These are phyloP conservation scores for Amblyornis subalaris DNA, from an alignment of 2,113 vertebrate species.

Conservation along the genomic window DNA sequence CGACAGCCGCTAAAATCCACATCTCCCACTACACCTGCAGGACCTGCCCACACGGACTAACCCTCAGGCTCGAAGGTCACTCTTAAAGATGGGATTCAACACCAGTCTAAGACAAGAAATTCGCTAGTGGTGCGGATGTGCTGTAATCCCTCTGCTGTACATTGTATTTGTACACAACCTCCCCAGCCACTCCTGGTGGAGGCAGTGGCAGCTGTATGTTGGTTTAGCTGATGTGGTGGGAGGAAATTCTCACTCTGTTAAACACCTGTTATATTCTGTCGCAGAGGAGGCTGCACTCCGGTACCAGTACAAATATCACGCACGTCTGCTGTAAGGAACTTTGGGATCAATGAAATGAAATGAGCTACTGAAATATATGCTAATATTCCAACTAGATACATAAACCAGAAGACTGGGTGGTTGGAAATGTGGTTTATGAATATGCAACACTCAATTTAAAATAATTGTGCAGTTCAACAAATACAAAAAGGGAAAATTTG, in stretches of 20 bases:
- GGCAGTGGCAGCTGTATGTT: background rate
- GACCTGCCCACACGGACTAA: background rate
- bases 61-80: background rate
- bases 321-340: background rate
- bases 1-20: background rate
- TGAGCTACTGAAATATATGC: conserved; percentile 49
- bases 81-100: background rate
- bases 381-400: conserved; percentile 60
- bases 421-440: conserved; percentile 59
- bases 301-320: background rate
- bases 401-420: conserved; percentile 61
- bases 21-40: background rate
- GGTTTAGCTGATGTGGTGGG: conserved; percentile 46
- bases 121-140: background rate
- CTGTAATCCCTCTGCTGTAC: background rate
- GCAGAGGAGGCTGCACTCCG: background rate
- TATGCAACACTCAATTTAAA: conserved; percentile 66
- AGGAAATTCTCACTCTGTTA: conserved; percentile 25
- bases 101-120: background rate
- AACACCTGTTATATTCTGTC: background rate
- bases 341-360: conserved; percentile 56
- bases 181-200: background rate
- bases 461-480: conserved; percentile 64
- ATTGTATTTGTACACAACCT: background rate
- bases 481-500: conserved; percentile 58